Conservation (phyloP, 2,797 vertebrate species). For the Artibeus jamaicensis region DNA sequence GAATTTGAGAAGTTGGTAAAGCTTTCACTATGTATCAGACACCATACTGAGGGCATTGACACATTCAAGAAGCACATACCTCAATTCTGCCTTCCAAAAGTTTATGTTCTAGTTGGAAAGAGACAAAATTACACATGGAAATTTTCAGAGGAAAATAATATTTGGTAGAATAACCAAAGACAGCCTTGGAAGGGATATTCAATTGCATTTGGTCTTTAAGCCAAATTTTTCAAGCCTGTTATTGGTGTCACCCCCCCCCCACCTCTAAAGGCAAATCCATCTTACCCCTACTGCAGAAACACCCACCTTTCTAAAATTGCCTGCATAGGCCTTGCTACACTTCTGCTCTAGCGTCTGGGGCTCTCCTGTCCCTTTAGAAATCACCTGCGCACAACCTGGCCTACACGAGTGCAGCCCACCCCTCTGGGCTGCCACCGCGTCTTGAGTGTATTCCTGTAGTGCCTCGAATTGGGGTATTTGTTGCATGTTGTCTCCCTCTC, state of each 20-base stretch:
- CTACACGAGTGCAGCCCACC: background rate
- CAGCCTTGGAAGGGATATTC: background rate
- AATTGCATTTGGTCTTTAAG: background rate
- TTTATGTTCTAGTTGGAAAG: background rate
- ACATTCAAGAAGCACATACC: background rate
- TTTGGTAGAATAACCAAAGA: background rate
- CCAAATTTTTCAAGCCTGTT: background rate
- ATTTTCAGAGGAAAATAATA: background rate
- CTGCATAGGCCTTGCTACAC: background rate
- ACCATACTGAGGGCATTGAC: background rate
- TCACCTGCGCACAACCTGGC: background rate
- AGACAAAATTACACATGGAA: background rate
- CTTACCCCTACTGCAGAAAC: background rate
- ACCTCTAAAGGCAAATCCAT: background rate
- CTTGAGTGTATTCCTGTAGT: background rate
- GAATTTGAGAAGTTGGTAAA: background rate
- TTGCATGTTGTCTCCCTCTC: background rate
- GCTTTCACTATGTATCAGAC: background rate
- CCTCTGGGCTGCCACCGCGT: background rate
- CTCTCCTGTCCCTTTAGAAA: background rate
- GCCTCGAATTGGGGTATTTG: background rate
- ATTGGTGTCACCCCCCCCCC: background rate
- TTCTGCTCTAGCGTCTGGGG: background rate
- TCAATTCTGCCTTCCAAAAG: background rate
- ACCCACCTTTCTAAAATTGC: background rate